These are phyloP conservation scores for Acrobasis repandana DNA, from an alignment of 2,888 invertebrate species.

Conservation along the genomic window DNA sequence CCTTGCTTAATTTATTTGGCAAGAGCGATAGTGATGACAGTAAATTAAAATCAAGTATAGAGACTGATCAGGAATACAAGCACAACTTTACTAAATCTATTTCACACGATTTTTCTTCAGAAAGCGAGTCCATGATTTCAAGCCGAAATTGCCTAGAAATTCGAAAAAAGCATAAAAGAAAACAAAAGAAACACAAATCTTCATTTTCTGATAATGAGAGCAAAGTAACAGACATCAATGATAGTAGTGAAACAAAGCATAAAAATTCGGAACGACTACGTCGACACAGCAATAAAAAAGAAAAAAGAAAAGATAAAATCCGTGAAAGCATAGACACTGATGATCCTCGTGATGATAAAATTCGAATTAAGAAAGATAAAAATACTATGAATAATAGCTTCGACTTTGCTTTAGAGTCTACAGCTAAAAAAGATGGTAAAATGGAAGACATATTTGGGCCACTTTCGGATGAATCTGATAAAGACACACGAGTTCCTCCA, in stretches of 20 bases:
- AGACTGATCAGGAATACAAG: constrained; percentile 65
- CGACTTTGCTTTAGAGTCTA: constrained; percentile 53
- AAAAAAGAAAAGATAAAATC: constrained; percentile 83
- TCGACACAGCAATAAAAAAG: constrained; percentile 81
- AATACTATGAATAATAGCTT: constrained; percentile 54
- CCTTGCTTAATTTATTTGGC: constrained; percentile 69
- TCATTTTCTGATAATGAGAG: constrained; percentile 83
- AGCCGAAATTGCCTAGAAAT: constrained; percentile 75
- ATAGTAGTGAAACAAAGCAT: constrained; percentile 56
- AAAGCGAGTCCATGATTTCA: constrained; percentile 69
- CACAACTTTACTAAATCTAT: constrained; percentile 54
- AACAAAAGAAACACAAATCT: constrained; percentile 90
- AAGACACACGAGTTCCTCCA: constrained; percentile 45
- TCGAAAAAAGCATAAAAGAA: constrained; percentile 92
- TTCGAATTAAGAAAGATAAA: constrained; percentile 84
- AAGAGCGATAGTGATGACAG: constrained; percentile 76
- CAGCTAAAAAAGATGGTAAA: constrained; percentile 86
- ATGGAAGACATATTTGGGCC: constrained; percentile 96
- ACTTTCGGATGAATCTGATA: constrained; percentile 88
- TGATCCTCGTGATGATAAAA: constrained; percentile 78
- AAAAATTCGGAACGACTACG: constrained; percentile 79
- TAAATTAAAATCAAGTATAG: constrained; percentile 62
- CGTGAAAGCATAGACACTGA: constrained; percentile 77
- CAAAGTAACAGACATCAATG: constrained; percentile 61
- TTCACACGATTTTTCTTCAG: constrained; percentile 73